Conservation (phyloP, 2,113 vertebrate species). For the Cololabis saira region DNA sequence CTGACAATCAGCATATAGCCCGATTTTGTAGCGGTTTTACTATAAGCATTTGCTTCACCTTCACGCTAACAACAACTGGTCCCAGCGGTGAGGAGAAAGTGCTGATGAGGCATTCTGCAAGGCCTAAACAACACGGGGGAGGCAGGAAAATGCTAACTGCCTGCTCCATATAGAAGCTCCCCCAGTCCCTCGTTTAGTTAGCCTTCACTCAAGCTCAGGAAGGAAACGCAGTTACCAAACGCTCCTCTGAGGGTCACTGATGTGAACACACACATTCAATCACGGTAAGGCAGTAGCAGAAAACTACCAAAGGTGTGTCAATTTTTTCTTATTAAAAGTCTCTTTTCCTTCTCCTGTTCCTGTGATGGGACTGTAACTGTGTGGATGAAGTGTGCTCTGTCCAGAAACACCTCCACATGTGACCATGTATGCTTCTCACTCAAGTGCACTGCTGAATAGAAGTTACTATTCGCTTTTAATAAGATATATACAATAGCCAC, state of each 20-base stretch:
- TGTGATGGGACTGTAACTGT: conserved; percentile 10
- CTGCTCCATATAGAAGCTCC: conserved; percentile 20
- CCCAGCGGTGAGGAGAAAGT: conserved; percentile 58
- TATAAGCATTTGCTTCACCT: conserved; percentile 74
- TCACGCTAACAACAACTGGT: conserved; percentile 64
- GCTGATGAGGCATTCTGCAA: conserved; percentile 59
- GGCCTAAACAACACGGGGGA: conserved; percentile 61
- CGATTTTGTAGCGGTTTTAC: conserved; percentile 43
- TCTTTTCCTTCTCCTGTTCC: conserved; percentile 25
- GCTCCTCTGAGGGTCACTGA: conserved; percentile 41
- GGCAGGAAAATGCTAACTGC: conserved; percentile 66
- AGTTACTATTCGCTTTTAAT: conserved; percentile 48
- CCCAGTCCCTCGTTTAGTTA: conserved; percentile 56
- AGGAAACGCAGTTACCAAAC: conserved; percentile 54
- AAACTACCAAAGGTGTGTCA: conserved; percentile 25
- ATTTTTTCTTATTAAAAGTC: conserved; percentile 56
- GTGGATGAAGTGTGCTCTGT: conserved; percentile 30
- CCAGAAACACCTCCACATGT: conserved; percentile 22
- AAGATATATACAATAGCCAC: conserved; percentile 47
- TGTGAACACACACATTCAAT: conserved; percentile 2
- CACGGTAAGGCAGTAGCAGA: conserved; percentile 6
- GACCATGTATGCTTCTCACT: conserved; percentile 8
- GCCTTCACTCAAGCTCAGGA: conserved; percentile 57
- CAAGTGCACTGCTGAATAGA: conserved; percentile 55
- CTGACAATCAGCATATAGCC: conserved; percentile 46